Evolutionary conservation across 2,113 vertebrate genomes (phyloP), one percentile per base, ranked within the genome.

Genomic region (Procavia capensis): DNA sequence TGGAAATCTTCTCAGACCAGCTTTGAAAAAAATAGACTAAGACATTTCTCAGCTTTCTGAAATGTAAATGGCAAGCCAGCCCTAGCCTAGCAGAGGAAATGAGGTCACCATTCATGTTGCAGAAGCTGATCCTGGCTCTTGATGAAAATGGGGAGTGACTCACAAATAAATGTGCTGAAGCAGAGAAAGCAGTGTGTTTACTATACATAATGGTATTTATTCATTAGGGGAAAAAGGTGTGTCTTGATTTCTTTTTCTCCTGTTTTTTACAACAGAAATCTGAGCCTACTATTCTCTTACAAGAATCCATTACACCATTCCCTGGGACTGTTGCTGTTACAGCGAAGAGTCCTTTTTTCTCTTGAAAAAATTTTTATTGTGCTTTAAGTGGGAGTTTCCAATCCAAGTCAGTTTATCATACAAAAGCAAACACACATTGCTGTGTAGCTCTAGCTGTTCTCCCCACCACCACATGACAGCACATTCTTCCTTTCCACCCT

Each of bases 1-100:
- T 89, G 57, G 93, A 85, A 91, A 63, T 85, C 45, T 91, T 85
- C 88, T 92, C 75, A 84, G 70, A 94, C 82, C 59, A 50, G 82
- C 41, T 79, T 85, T 54, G 39, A 72, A 54, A 59, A 59, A 39
- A 75, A 66, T 59, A 87, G 80, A 95, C n/a, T 14, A 72, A 61
- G 78, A 79, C 57, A 45, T 80, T 88, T 92, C 54, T 43, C 63
- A 80, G 66, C 39, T 70, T 88, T 83, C 59, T 43, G 11, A 76
- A 75, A 66, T 70, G 27, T 82, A 85, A 78, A 66, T 54, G 70
- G 47, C 88, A 92, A 95, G n/a, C 27, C 79, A 82, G 4, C 31
- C 78, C 47, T 68, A 2, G 85, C 14, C 43, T 88, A 80, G 76
- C 64, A 10, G 25, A 84, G 84, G 76, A 95, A 83, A 81, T 96